Conservation (phyloP, 2,888 invertebrate species). For the Eupithecia inturbata region DNA sequence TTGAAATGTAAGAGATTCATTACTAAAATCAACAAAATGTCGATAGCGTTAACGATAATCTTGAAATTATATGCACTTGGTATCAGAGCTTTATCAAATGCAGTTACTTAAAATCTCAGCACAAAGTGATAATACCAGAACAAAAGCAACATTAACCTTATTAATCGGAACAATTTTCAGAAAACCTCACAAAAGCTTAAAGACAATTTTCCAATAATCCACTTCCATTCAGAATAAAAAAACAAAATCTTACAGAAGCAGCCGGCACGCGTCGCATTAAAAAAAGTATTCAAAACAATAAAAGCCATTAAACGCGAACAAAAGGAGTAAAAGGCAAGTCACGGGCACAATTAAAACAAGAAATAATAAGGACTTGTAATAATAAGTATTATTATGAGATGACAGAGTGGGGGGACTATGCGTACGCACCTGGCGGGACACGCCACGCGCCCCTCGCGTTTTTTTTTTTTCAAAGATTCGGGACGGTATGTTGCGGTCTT, state of each 20-base stretch:
- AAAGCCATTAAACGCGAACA: conserved; percentile 81
- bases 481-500: conserved; percentile 35
- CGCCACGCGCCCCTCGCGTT: conserved; percentile 41
- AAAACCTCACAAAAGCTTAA: conserved; percentile 1
- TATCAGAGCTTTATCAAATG: not conserved
- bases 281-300: conserved; percentile 76
- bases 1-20: too few species aligned
- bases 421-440: conserved; percentile 72
- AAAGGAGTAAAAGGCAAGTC: conserved; percentile 83
- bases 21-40: not conserved
- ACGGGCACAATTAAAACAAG: conserved; percentile 82
- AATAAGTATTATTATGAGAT: conserved; percentile 80
- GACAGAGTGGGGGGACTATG: conserved; percentile 59
- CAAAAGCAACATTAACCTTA: not conserved
- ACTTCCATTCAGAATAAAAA: conserved; percentile 30
- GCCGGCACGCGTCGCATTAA: conserved; percentile 76
- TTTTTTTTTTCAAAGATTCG: conserved; percentile 40
- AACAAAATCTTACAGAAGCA: conserved; percentile 58
- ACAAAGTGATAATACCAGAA: not conserved
- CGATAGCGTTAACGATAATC: not conserved
- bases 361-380: conserved; percentile 83
- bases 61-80: not conserved
- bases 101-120: not conserved
- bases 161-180: conserved; percentile 5
- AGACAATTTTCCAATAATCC: conserved; percentile 22